Conservation (phyloP, 1,140 invertebrate genomes). For the Drosophila pseudoananassae region DNA sequence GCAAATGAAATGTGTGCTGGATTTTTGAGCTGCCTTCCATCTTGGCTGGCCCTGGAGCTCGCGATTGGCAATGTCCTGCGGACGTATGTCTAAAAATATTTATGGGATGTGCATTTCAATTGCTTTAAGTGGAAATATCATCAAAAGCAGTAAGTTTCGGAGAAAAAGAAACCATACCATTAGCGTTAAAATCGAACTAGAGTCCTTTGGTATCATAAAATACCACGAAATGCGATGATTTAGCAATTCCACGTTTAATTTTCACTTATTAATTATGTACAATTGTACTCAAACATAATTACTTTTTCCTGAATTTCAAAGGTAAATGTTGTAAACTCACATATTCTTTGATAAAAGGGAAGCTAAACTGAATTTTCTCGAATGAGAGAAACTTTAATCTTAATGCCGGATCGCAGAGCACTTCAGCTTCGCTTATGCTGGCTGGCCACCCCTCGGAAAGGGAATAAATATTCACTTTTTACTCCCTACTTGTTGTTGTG, state of each 20-base stretch:
- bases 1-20: constrained; percentile 69
- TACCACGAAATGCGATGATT: too few relatives aligned
- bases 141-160: too few relatives aligned
- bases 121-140: neutral
- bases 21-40: constrained; percentile 31
- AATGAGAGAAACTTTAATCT: constrained; percentile 34
- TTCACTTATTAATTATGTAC: neutral
- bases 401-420: constrained; percentile 51
- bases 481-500: constrained; percentile 46
- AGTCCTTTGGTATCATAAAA: too few relatives aligned
- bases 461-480: constrained; percentile 74
- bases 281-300: constrained; percentile 2
- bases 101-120: constrained; percentile 2
- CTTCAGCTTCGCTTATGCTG: constrained; percentile 43
- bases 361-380: constrained; percentile 34
- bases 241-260: neutral
- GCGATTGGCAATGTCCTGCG: constrained; percentile 35
- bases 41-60: constrained; percentile 15
- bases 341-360: constrained; percentile 19
- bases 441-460: constrained; percentile 28
- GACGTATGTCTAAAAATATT: constrained; percentile 8
- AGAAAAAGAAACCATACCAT: too few relatives aligned
- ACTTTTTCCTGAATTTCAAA: constrained; percentile 3
- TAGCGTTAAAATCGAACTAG: too few relatives aligned
- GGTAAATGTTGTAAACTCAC: constrained; percentile 20